Percentiles rank a stretch among this genome's conserved stretches.
phyloP scores from a whole-genome alignment of 2,888 invertebrate genomes.

The Sarcophaga subvicina region DNA sequence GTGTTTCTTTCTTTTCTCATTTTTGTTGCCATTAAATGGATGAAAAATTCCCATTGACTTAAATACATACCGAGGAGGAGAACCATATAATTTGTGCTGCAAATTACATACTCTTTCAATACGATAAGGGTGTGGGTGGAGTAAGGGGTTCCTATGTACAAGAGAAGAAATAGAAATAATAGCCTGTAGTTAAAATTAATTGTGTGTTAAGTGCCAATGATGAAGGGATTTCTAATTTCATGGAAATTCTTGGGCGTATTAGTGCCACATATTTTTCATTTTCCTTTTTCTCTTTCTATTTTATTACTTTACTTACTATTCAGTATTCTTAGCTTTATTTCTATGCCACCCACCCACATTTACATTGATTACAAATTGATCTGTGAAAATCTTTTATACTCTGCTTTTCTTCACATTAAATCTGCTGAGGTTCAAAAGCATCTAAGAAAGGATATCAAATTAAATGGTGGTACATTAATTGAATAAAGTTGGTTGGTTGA shows the following conservation, averaged over 20 bases:
- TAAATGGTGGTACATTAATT: conserved; percentile 28
- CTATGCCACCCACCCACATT: no score
- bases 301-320: no score
- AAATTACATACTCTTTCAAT: no score
- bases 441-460: background rate
- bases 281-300: background rate
- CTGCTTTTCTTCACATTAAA: background rate
- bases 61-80: background rate
- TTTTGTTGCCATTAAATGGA: conserved; percentile 43
- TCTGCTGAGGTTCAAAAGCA: conserved; percentile 10
- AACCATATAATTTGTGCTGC: background rate
- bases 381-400: background rate
- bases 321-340: no score
- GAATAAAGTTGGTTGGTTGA: conserved; percentile 1
- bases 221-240: conserved; percentile 35
- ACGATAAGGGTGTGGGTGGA: background rate
- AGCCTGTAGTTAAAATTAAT: conserved; percentile 41
- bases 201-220: conserved; percentile 55
- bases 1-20: conserved; percentile 6
- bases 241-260: conserved; percentile 18
- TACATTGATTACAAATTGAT: conserved; percentile 13
- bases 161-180: background rate
- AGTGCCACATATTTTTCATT: background rate
- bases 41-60: conserved; percentile 45
- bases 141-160: background rate